phyloP scores from a whole-genome alignment of 2,888 invertebrate genomes.

The Escarpia spicata region DNA sequence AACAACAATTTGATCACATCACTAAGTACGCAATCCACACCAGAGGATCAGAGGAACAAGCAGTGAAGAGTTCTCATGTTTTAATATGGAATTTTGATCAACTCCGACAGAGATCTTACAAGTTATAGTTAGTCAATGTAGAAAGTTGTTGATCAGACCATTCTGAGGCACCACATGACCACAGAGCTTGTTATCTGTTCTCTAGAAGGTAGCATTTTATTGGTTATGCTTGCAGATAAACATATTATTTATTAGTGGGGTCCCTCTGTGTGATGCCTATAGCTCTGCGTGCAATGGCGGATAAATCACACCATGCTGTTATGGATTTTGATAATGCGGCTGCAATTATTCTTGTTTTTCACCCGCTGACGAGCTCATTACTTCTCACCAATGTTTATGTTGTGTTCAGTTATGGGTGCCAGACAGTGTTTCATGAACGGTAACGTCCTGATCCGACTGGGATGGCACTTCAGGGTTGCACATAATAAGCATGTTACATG shows the following conservation, averaged over 20 bases:
- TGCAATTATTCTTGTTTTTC: slow-evolving; percentile 13
- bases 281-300: not conserved
- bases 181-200: not conserved
- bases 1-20: not conserved
- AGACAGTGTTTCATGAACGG: not conserved
- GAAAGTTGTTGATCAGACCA: not conserved
- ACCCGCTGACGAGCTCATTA: not conserved
- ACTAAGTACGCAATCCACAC: not conserved
- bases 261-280: not conserved
- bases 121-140: not conserved
- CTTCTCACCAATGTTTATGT: not conserved
- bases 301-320: slow-evolving; percentile 13
- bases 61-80: not conserved
- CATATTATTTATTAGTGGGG: not conserved
- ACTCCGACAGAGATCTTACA: not conserved
- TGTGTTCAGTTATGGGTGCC: not conserved
- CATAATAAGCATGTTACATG: not conserved
- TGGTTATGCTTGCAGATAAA: not conserved
- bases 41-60: not conserved
- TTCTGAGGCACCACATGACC: slow-evolving; percentile 8
- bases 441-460: not conserved
- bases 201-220: slow-evolving; percentile 2
- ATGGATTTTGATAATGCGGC: not conserved
- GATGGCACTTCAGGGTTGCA: not conserved
- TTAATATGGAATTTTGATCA: not conserved